A percentile compares a stretch with the other conserved stretches of the same genome.
Evolutionary conservation across 2,113 vertebrate genomes (phyloP).

Genomic region (Proteles cristata): DNA sequence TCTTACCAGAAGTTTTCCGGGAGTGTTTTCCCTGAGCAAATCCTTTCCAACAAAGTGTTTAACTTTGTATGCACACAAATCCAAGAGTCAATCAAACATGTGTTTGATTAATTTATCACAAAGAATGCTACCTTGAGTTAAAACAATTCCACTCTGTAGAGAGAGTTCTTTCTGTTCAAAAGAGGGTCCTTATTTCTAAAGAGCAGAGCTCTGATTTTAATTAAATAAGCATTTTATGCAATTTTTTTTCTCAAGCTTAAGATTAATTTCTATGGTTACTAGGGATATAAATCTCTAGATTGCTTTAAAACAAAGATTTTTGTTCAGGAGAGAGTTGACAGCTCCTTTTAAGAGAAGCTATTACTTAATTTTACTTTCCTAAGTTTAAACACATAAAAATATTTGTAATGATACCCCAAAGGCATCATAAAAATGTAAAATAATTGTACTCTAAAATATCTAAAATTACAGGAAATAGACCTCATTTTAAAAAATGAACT

Average conservation of each 20-base stretch:
- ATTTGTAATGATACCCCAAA: constrained; percentile 87
- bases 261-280: constrained; percentile 88
- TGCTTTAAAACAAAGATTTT: constrained; percentile 83
- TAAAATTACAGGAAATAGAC: constrained; percentile 86
- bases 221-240: constrained; percentile 85
- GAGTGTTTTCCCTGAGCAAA: not conserved
- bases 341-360: constrained; percentile 83
- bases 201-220: constrained; percentile 84
- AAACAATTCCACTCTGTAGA: constrained; percentile 68
- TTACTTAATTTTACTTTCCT: constrained; percentile 88
- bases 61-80: constrained; percentile 44
- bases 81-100: constrained; percentile 62
- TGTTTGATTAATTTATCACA: constrained; percentile 77
- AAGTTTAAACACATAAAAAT: constrained; percentile 87
- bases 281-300: constrained; percentile 83
- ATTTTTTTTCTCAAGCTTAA: constrained; percentile 82
- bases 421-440: constrained; percentile 88
- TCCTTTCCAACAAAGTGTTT: not conserved
- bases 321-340: constrained; percentile 84
- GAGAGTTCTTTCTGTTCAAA: constrained; percentile 76
- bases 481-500: constrained; percentile 83
- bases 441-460: constrained; percentile 86
- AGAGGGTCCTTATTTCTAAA: constrained; percentile 79
- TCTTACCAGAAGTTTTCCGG: not conserved
- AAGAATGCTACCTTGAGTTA: constrained; percentile 80